Percentiles rank a stretch among this genome's conserved stretches.
Conservation (phyloP, 2,113 vertebrate species). For the Anarrhichthys ocellatus region DNA sequence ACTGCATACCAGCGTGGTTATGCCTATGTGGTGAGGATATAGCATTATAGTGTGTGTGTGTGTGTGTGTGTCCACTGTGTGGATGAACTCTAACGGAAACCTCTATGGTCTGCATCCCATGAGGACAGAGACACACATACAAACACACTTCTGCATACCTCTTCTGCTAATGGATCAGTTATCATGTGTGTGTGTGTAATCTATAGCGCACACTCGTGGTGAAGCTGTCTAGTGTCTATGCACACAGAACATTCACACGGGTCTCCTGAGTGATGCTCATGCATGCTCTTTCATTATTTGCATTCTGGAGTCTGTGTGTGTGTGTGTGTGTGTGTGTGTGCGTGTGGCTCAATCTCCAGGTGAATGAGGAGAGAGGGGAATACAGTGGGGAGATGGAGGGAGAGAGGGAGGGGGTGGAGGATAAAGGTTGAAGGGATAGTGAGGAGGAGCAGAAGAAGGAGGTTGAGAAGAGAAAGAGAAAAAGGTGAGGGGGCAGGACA, state of each 20-base stretch:
- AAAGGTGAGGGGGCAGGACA: background rate
- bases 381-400: constrained; percentile 4
- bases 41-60: background rate
- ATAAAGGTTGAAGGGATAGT: background rate
- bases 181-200: constrained; percentile 11
- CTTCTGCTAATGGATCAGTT: constrained; percentile 26
- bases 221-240: constrained; percentile 7
- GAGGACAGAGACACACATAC: background rate
- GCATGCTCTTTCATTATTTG: constrained; percentile 16
- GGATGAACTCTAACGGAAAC: constrained; percentile 5
- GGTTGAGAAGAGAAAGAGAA: constrained; percentile 6
- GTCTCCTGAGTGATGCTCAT: background rate
- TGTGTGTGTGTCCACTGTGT: background rate
- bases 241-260: background rate
- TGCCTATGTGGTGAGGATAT: background rate
- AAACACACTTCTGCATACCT: background rate
- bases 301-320: background rate
- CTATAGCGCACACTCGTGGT: background rate
- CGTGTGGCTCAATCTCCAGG: constrained; percentile 6
- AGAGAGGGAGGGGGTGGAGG: background rate
- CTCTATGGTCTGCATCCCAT: background rate
- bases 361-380: constrained; percentile 29
- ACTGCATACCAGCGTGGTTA: background rate
- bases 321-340: constrained; percentile 13
- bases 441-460: background rate